Conservation (phyloP, 1,140 invertebrate species). For the Berghia stephanieae region DNA sequence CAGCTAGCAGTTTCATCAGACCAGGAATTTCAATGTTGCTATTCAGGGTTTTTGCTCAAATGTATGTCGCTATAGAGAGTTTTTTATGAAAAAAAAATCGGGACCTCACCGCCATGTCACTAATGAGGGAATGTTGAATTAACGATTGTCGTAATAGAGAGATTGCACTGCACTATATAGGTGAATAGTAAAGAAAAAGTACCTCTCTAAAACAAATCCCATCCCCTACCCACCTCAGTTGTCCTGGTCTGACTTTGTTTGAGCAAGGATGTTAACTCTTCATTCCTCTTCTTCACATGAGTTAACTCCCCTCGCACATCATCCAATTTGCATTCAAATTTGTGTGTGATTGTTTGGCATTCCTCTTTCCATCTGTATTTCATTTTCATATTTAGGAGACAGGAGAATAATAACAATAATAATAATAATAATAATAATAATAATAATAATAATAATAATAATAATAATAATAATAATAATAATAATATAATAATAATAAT, state of each 20-base stretch:
- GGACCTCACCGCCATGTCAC: background rate
- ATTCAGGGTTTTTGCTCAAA: no score
- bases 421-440: no score
- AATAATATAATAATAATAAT: no score
- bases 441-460: no score
- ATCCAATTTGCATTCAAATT: constrained; percentile 59
- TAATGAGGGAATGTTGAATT: background rate
- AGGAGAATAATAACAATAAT: background rate
- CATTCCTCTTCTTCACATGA: constrained; percentile 54
- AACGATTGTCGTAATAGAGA: background rate
- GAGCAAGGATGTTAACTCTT: constrained; percentile 56
- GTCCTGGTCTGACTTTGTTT: constrained; percentile 62
- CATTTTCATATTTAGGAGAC: no score
- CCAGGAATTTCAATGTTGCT: no score
- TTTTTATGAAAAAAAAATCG: background rate
- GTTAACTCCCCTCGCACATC: constrained; percentile 52
- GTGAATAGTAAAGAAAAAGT: background rate
- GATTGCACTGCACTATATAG: background rate
- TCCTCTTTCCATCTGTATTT: constrained; percentile 66
- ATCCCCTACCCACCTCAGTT: constrained; percentile 48
- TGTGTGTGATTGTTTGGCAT: constrained; percentile 59
- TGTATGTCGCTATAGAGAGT: no score
- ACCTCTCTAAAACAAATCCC: background rate
- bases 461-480: no score
- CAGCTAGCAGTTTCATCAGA: no score